Conservation (phyloP, 2,113 vertebrate species). For the Oceanodroma tethys region DNA sequence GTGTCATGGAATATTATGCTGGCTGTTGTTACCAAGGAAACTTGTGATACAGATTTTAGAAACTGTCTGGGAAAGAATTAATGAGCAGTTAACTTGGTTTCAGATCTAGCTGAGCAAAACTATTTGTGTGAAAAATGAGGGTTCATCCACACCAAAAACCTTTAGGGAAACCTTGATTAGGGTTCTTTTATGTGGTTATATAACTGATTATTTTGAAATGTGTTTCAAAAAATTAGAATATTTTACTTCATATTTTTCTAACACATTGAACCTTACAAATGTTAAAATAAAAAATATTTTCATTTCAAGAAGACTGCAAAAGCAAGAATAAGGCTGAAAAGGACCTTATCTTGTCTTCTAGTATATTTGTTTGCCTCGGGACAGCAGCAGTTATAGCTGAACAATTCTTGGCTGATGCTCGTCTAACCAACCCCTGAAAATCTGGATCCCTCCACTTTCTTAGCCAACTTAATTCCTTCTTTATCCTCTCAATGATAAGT, state of each 20-base stretch:
- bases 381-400: not conserved
- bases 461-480: not conserved
- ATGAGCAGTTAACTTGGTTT: constrained; percentile 41
- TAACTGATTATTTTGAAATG: not conserved
- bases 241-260: not conserved
- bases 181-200: not conserved
- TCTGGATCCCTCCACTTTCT: not conserved
- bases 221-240: not conserved
- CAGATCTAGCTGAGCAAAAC: not conserved
- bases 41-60: not conserved
- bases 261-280: not conserved
- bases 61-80: constrained; percentile 21
- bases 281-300: not conserved
- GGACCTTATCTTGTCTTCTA: not conserved
- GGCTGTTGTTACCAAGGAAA: constrained; percentile 51
- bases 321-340: not conserved
- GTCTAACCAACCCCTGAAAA: not conserved
- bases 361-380: not conserved
- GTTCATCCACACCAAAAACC: not conserved
- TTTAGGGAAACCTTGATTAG: not conserved
- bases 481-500: not conserved
- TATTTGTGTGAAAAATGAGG: not conserved
- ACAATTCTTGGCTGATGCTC: not conserved
- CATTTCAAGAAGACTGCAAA: not conserved
- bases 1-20: not conserved